Evolutionary conservation across 2,113 vertebrate genomes (phyloP), one percentile per base, ranked within the genome.

Genomic region (Barnardius zonarius): DNA sequence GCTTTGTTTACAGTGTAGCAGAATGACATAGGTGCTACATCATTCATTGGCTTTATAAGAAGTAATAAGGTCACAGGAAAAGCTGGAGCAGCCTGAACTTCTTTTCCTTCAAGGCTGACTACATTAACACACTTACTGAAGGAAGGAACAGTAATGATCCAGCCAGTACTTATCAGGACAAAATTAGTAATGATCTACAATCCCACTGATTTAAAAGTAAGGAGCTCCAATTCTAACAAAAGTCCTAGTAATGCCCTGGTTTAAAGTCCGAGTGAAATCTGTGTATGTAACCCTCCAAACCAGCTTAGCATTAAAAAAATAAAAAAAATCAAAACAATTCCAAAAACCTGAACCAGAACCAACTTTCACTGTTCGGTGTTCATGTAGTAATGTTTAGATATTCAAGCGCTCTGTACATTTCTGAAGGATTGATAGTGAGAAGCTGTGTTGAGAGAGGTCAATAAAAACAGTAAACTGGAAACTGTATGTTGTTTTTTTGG

Each of bases 101-200:
- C 17, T n/a, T 80, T 94, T 92, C 55, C 61, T 91, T 91, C 55
- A 88, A 39, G 70, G 22, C 28, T 81, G 48, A 37, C 57, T 83
- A n/a, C 52, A 44, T 77, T 75, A 95, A 74, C 48, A 90, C 55
- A 80, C 41, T 59, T 81, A 44, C 16, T 69, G 74, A 91, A 67
- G 49, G 61, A 89, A 33, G 24, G 41, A 37, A 83, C 46, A 49
- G 39, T 59, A 83, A 90, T 30, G 92, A 94, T 63, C 68, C 70
- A 78, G 49, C 70, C 83, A 91, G 67, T 82, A 37, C 75, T 92
- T 95, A 93, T 39, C 51, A 62, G 75, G 81, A 88, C 86, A 90
- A 93, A 91, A 95, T 94, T 67, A 74, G 92, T 94, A 89, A 74
- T 66, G 62, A 86, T 75, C 82, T 7, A 79, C 74, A 88, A 87